Conservation (phyloP, 2,113 vertebrate genomes). For the Lates calcarifer region DNA sequence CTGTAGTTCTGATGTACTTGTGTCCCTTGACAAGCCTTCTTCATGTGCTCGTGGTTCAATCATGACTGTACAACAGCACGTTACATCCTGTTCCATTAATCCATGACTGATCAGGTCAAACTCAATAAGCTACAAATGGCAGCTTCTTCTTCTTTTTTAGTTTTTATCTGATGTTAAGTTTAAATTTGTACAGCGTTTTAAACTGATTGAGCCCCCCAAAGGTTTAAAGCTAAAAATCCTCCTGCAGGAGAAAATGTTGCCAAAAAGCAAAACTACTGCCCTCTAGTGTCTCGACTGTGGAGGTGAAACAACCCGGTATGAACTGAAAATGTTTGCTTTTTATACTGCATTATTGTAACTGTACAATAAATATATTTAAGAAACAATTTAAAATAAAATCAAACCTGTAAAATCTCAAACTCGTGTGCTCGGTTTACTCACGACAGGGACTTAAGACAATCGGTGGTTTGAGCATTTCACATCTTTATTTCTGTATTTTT, state of each 20-base stretch:
- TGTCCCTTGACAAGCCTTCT: slow-evolving; percentile 33
- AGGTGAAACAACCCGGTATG: slow-evolving; percentile 59
- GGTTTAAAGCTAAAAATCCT: slow-evolving; percentile 54
- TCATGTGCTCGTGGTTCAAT: slow-evolving; percentile 8
- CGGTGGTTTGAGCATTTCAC: slow-evolving; percentile 85
- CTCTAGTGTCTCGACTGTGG: slow-evolving; percentile 69
- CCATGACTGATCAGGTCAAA: slow-evolving; percentile 45
- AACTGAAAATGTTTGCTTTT: slow-evolving; percentile 73
- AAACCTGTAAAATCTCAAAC: slow-evolving; percentile 56
- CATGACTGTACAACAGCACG: slow-evolving; percentile 38
- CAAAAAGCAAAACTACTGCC: slow-evolving; percentile 81
- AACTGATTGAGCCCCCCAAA: slow-evolving; percentile 47
- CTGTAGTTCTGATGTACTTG: slow-evolving; percentile 35
- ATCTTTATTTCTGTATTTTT: slow-evolving; percentile 86
- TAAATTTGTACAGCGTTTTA: slow-evolving; percentile 55
- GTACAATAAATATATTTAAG: slow-evolving; percentile 84
- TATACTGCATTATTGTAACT: slow-evolving; percentile 78
- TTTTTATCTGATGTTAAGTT: slow-evolving; percentile 37
- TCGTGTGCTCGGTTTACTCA: not conserved
- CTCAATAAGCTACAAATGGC: slow-evolving; percentile 77
- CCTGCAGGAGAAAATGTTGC: slow-evolving; percentile 70
- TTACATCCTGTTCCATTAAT: slow-evolving; percentile 4
- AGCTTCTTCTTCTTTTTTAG: slow-evolving; percentile 61
- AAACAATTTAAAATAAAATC: slow-evolving; percentile 76
- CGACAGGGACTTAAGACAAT: slow-evolving; percentile 16